Evolutionary conservation across 2,888 invertebrate species (phyloP).

Genomic region (Melanargia galathea): DNA sequence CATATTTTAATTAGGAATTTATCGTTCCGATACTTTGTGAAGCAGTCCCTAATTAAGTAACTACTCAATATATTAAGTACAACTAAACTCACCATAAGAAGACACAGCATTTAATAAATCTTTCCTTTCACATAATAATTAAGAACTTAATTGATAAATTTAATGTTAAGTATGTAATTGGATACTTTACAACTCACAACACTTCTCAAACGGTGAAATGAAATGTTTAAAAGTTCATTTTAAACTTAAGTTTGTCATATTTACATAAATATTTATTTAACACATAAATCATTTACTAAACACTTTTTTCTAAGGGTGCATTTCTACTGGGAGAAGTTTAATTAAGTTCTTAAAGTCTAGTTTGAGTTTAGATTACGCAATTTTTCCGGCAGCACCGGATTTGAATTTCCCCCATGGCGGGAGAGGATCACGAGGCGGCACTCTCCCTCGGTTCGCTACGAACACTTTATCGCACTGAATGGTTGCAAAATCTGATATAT

Average conservation of each 20-base stretch:
- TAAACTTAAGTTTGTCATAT: background rate
- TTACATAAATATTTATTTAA: background rate
- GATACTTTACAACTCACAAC: conserved; percentile 15
- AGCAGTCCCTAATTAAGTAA: background rate
- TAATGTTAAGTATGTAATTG: background rate
- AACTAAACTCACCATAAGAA: conserved; percentile 14
- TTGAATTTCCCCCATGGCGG: conserved; percentile 71
- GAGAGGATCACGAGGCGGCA: conserved; percentile 57
- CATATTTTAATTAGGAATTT: background rate
- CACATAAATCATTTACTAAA: background rate
- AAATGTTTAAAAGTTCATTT: conserved; percentile 8
- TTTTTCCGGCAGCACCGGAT: conserved; percentile 45
- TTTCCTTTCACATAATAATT: conserved; percentile 2
- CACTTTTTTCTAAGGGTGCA: background rate
- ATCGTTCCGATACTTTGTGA: background rate
- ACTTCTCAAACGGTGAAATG: background rate
- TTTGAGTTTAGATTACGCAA: conserved; percentile 9
- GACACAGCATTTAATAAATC: background rate
- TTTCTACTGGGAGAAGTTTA: background rate
- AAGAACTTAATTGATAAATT: background rate
- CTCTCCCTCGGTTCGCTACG: conserved; percentile 61
- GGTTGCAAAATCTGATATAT: conserved; percentile 62
- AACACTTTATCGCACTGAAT: conserved; percentile 77
- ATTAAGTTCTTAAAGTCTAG: background rate
- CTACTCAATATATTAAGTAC: background rate